Percentiles rank a stretch among this genome's conserved stretches.
Conservation (phyloP, 2,888 invertebrate genomes). For the Prosapia bicincta region DNA sequence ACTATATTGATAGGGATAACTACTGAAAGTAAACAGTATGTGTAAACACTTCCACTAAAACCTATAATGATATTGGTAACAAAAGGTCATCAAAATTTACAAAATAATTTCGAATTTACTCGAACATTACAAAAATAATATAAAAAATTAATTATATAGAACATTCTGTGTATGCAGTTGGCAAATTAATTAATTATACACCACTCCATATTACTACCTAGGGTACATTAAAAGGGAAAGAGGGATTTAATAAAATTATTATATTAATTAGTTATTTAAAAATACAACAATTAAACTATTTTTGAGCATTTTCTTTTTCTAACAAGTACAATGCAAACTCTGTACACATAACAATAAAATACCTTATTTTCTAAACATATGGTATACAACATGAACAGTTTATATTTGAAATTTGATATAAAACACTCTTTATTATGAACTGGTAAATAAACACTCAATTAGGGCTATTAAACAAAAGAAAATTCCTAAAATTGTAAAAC, state of each 20-base stretch:
- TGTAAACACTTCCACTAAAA: too few species aligned
- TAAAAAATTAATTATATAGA: too few species aligned
- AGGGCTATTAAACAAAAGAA: neutral
- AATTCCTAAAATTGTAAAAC: neutral
- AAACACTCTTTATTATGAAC: neutral
- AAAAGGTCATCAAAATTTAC: neutral
- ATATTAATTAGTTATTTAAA: neutral
- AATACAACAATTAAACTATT: neutral
- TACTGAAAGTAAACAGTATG: neutral
- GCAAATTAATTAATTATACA: neutral
- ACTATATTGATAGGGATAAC: neutral
- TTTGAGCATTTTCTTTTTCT: neutral
- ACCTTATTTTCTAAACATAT: neutral
- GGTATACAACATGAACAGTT: neutral
- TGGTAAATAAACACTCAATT: neutral
- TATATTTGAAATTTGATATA: neutral
- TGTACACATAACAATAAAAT: neutral
- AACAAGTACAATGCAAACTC: neutral
- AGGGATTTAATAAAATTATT: neutral
- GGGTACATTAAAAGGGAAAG: neutral
- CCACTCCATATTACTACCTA: neutral
- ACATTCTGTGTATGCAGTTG: neutral
- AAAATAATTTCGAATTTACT: neutral
- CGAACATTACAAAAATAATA: too few species aligned
- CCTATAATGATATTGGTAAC: neutral